Evolutionary conservation across 2,113 vertebrate species (phyloP).

Genomic region (Ardeotis arabs): DNA sequence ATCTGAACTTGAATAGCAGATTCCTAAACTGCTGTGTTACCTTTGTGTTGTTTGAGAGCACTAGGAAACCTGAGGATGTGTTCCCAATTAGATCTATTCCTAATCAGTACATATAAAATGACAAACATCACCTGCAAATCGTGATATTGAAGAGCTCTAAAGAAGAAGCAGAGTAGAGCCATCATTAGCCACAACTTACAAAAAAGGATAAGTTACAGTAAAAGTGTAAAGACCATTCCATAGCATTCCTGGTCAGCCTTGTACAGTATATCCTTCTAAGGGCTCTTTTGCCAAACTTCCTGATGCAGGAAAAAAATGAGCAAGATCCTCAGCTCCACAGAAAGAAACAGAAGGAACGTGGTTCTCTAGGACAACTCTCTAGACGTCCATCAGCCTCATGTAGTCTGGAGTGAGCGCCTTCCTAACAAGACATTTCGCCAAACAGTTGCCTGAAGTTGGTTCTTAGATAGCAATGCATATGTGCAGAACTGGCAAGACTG

Average conservation of each 20-base stretch:
- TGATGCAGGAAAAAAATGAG: neutral
- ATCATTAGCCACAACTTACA: neutral
- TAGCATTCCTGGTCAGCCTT: neutral
- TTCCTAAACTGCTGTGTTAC: rapidly evolving
- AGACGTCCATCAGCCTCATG: neutral
- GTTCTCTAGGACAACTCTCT: neutral
- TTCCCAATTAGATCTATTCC: neutral
- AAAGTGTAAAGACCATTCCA: neutral
- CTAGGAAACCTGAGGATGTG: neutral
- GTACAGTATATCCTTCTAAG: neutral
- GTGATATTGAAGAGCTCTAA: neutral
- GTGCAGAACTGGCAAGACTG: neutral
- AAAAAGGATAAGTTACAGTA: neutral
- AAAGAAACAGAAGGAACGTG: neutral
- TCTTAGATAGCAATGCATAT: neutral
- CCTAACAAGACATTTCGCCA: neutral
- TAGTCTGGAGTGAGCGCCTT: neutral
- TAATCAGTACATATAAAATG: neutral
- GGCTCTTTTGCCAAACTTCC: neutral
- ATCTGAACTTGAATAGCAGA: neutral
- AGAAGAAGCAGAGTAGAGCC: neutral
- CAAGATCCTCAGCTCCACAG: neutral
- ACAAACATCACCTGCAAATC: neutral
- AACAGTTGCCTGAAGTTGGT: neutral
- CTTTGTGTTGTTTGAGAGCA: neutral